Base-by-base conservation (phyloP, 2,797 vertebrate genomes). In the Crocidura indochinensis region DNA sequence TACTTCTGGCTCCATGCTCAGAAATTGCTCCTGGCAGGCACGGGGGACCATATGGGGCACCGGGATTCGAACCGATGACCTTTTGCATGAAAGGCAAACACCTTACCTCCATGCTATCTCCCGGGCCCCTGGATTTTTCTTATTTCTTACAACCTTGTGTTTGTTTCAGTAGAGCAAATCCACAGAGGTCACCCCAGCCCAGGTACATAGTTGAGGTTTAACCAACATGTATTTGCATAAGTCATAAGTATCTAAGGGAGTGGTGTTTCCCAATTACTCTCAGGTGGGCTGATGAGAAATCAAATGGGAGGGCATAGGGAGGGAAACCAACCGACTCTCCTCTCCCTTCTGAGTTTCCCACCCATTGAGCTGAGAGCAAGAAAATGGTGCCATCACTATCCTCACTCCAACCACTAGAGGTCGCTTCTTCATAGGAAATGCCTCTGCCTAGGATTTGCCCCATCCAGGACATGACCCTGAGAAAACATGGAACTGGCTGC, bases 391-490 rank as follows among this genome's bases (percentile, higher is more conserved):
- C 29, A 14, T 20, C 47, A 69, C 53, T 87, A 47, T 83, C 19
- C 53, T 64, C 20, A 85, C 12, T 85, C 4, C 2, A 20, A 80
- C 92, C 87, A 79, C 51, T 64, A 93, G 82, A 31, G 22, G 82
- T 14, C 60, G 1, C 56, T 44, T 79, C 60, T 85, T 49, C 69
- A 20, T 49, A 84, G 56, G 47, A 60, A 2, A 60, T 20, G 27
- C 51, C 31, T 51, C 1, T 3, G 27, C 20, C 14, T 15, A 27
- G n/a, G 64, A 10, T 47, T 38, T 83, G 9, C 38, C 20, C 19
- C 6, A 17, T 10, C 27, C n/a, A 27, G 4, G n/a, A 69, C 67
- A 27, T 69, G 69, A 75, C 27, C 17, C 46, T 62, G 56, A 60
- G 56, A 60, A 60, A 20, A 19, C 51, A 17, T 60, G 56, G 56